Percentiles rank a stretch among this genome's conserved stretches.
phyloP scores from a whole-genome alignment of 2,797 vertebrate genomes.

The Tamandua tetradactyla region DNA sequence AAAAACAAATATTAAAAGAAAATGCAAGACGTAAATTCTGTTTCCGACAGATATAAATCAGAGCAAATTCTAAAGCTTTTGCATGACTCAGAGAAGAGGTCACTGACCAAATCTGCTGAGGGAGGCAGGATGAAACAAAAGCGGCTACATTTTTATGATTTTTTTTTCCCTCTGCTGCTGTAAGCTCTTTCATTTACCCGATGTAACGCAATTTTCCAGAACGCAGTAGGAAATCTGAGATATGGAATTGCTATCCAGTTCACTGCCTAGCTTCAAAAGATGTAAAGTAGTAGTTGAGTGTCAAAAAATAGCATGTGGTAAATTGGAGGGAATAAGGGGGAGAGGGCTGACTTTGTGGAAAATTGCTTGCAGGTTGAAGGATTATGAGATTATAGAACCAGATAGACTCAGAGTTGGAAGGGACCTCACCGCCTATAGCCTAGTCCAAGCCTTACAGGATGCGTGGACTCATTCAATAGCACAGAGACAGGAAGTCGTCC shows the following conservation, averaged over 20 bases:
- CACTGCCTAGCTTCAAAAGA: slow-evolving; percentile 76
- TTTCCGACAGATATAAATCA: slow-evolving; percentile 83
- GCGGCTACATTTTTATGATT: slow-evolving; percentile 81
- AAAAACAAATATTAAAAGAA: slow-evolving; percentile 45
- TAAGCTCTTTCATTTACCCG: slow-evolving; percentile 81
- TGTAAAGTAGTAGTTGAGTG: slow-evolving; percentile 66
- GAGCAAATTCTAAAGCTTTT: slow-evolving; percentile 79
- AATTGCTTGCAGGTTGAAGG: slow-evolving; percentile 34
- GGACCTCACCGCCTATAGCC: not conserved
- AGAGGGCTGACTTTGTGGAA: slow-evolving; percentile 61
- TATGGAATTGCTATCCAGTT: slow-evolving; percentile 79
- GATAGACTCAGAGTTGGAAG: not conserved
- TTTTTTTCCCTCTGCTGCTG: slow-evolving; percentile 76
- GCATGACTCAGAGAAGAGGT: slow-evolving; percentile 82
- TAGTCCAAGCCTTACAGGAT: slow-evolving; percentile 42
- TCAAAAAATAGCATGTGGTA: slow-evolving; percentile 77
- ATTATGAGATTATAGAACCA: not conserved
- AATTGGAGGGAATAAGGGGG: not conserved
- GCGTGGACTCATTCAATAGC: not conserved
- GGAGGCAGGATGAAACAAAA: slow-evolving; percentile 81
- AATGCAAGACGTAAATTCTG: slow-evolving; percentile 81
- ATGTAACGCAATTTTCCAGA: slow-evolving; percentile 82
- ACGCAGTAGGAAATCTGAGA: slow-evolving; percentile 74
- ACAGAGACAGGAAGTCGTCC: not conserved
- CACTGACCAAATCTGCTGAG: slow-evolving; percentile 83